Percentiles rank a stretch among this genome's conserved stretches.
Conservation (phyloP, 1,140 invertebrate species). For the Archivesica marissinica region DNA sequence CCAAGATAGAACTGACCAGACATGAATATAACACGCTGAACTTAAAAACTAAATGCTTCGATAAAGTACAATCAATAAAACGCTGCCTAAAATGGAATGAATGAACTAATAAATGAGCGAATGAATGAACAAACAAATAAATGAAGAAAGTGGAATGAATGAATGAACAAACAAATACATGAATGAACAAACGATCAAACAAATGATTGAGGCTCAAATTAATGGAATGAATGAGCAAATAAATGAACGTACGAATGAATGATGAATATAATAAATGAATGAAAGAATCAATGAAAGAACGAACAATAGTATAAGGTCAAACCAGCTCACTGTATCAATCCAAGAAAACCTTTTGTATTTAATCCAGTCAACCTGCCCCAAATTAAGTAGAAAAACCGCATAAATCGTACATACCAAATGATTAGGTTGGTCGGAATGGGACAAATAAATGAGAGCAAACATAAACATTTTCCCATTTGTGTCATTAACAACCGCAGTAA, state of each 20-base stretch:
- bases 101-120: slow-evolving; percentile 37
- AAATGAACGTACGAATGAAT: neutral
- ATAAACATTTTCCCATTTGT: slow-evolving; percentile 5
- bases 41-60: neutral
- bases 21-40: neutral
- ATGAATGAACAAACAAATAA: neutral
- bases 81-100: neutral
- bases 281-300: slow-evolving; percentile 1
- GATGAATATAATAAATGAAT: slow-evolving; percentile 12
- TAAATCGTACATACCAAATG: neutral
- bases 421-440: neutral
- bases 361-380: no score
- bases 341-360: no score
- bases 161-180: neutral
- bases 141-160: neutral
- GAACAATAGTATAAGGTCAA: neutral
- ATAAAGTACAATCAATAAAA: neutral
- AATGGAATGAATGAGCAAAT: slow-evolving; percentile 1
- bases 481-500: slow-evolving; percentile 7
- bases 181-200: neutral
- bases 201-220: neutral
- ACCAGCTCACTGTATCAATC: neutral
- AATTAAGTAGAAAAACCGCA: neutral
- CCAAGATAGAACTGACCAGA: no score
- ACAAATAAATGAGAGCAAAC: neutral